Conservation (phyloP, 2,113 vertebrate genomes). For the Ploceus nigricollis region DNA sequence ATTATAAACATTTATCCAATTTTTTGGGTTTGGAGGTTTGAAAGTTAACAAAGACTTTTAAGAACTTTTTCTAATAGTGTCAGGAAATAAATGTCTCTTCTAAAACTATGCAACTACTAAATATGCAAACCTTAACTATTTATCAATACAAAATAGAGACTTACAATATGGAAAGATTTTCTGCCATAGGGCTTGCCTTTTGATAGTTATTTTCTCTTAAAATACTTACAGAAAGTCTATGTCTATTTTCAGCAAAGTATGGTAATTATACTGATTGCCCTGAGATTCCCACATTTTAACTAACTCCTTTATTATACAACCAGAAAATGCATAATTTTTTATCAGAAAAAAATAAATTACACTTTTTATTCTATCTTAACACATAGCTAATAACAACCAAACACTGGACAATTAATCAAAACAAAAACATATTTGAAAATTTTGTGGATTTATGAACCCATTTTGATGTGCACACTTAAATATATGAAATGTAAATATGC, state of each 20-base stretch:
- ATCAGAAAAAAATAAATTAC: neutral
- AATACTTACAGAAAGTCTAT: neutral
- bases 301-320: neutral
- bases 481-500: neutral
- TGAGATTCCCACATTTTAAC: neutral
- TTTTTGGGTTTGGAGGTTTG: neutral
- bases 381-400: neutral
- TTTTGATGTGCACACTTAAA: neutral
- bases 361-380: neutral
- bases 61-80: neutral
- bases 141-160: neutral
- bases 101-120: neutral
- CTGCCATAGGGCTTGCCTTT: neutral
- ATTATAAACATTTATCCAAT: neutral
- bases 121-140: neutral
- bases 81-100: neutral
- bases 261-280: neutral
- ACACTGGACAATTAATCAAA: neutral
- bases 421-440: neutral
- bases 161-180: neutral
- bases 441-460: neutral
- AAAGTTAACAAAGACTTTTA: neutral
- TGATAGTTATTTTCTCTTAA: neutral
- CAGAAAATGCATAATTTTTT: neutral
- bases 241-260: neutral